These are phyloP conservation scores for Zaprionus lachaisei DNA, from an alignment of 1,140 invertebrate species.

Conservation along the genomic window DNA sequence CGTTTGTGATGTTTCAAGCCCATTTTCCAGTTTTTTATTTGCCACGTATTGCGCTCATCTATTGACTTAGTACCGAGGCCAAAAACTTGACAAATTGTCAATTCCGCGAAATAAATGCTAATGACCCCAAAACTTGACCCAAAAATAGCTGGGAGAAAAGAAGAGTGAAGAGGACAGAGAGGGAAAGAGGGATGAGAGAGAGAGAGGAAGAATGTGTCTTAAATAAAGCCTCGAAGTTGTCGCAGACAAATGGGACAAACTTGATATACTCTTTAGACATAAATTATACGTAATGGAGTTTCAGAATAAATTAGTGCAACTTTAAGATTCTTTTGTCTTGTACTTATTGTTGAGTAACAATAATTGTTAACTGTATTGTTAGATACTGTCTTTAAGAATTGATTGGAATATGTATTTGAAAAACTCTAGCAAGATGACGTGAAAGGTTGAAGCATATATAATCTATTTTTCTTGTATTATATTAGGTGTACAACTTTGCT, in stretches of 20 bases:
- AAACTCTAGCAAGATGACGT: no score
- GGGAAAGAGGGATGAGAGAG: not conserved
- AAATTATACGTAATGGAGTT: not conserved
- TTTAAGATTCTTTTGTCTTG: not conserved
- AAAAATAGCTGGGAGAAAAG: not conserved
- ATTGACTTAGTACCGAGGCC: slow-evolving; percentile 35
- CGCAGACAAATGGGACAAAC: not conserved
- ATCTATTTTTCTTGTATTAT: no score
- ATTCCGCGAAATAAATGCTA: slow-evolving; percentile 49
- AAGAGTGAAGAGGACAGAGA: not conserved
- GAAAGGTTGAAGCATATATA: no score
- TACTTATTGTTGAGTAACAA: no score
- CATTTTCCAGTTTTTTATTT: not conserved
- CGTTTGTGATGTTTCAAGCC: slow-evolving; percentile 14
- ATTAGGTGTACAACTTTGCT: no score
- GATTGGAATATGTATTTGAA: not conserved
- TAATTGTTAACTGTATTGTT: no score
- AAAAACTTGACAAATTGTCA: slow-evolving; percentile 51
- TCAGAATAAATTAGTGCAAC: not conserved
- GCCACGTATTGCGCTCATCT: slow-evolving; percentile 37
- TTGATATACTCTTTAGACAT: slow-evolving; percentile 15
- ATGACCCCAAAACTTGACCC: slow-evolving; percentile 40
- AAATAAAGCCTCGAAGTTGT: slow-evolving; percentile 4
- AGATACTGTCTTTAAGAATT: not conserved
- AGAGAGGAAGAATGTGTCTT: not conserved